Evolutionary conservation across 92 coral and sea anemone genomes (phyloP), one percentile per base, ranked within the genome.

Genomic region (Chrysogorgia sp.): DNA sequence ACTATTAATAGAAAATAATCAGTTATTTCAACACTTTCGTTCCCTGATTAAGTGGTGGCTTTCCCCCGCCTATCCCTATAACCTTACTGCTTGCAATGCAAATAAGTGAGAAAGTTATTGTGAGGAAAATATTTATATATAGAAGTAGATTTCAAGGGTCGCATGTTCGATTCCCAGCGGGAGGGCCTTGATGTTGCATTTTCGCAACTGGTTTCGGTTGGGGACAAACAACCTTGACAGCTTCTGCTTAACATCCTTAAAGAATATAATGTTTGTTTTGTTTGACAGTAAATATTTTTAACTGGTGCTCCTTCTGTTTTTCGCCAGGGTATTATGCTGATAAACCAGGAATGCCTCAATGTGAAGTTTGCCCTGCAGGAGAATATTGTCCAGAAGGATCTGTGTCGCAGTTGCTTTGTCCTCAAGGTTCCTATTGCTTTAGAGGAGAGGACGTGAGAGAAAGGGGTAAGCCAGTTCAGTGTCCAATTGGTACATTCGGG

Each of bases 401-500:
- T 26, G 66, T 85, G 14, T 60, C 75, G 53, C 94, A 92, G 1
- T 76, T 64, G 4, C 85, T 90, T 13, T 94, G 98, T 63, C 96
- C 97, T 50, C 97, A 83, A 32, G 97, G 97, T 19, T 87, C 76
- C 66, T 94, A 64, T 65, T 94, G 98, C 26, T 75, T 56, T 2
- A 28, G 10, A 7, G 98, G 98, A 26, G 74, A 90, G 31, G 75
- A 90, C 64, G 14, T 34, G 10, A 50, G 20, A 0, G 43, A 59
- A 43, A 45, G 62, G 45, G 98, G 98, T 10, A 75, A 52, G 31
- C 90, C 90, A 78, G 90, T 83, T 56, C 85, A 92, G 2, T 94
- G 98, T 48, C 98, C 97, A 0, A 84, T 37, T 30, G 98, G 98
- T 21, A 94, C 96, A 7, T 94, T 85, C 64, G 97, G 98, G 31